A percentile compares a stretch with the other conserved stretches of the same genome.
Evolutionary conservation across 2,113 vertebrate genomes (phyloP).

Genomic region (Murina feae): DNA sequence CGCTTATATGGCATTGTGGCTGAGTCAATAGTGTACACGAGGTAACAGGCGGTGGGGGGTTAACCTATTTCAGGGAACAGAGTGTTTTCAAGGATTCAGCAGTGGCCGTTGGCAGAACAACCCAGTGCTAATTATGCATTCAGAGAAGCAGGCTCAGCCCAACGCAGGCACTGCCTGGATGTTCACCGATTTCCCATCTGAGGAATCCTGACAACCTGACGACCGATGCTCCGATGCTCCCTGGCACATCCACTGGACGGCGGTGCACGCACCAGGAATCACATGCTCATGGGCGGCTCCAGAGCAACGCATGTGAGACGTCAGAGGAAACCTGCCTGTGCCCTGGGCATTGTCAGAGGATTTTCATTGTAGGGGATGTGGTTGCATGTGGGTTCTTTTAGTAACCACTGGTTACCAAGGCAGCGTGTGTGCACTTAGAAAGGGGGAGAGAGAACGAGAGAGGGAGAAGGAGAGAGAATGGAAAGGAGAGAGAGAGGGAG

Average conservation of each 20-base stretch:
- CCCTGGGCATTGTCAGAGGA: fast-evolving
- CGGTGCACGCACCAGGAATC: neutral
- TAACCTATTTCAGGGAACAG: constrained; percentile 46
- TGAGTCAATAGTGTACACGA: neutral
- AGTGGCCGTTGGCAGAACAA: neutral
- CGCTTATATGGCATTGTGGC: neutral
- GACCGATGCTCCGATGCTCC: fast-evolving
- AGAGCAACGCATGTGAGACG: fast-evolving
- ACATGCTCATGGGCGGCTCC: fast-evolving
- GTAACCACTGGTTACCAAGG: neutral
- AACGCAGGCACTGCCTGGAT: neutral
- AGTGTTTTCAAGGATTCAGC: constrained; percentile 12
- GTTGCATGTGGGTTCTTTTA: neutral
- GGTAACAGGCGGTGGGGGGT: neutral
- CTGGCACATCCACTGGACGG: fast-evolving
- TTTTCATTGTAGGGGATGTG: neutral
- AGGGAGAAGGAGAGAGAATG: fast-evolving
- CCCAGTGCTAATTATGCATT: neutral
- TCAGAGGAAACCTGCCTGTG: neutral
- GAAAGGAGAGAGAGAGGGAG: neutral
- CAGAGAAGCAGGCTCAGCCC: neutral
- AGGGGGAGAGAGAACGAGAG: neutral
- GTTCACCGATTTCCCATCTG: neutral
- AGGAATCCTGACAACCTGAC: neutral
- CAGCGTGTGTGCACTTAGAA: neutral